Conservation (phyloP, 2,113 vertebrate species). For the Egretta garzetta region DNA sequence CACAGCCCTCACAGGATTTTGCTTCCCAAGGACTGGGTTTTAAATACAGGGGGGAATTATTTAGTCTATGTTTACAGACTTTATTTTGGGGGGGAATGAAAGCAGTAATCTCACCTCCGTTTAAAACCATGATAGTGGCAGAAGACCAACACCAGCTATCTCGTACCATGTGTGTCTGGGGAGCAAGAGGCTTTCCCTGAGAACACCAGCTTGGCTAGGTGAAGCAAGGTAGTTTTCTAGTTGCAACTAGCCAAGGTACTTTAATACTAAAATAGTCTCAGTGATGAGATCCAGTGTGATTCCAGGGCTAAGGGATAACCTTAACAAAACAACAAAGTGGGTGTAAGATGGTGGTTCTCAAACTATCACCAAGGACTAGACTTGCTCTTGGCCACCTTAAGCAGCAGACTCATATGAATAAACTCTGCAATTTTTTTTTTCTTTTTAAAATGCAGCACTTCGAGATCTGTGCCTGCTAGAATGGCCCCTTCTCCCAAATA, state of each 20-base stretch:
- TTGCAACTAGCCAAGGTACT: not conserved
- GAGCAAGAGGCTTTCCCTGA: not conserved
- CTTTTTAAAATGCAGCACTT: not conserved
- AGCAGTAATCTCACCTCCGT: not conserved
- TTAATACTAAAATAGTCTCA: not conserved
- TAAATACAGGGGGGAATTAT: not conserved
- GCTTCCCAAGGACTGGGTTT: not conserved
- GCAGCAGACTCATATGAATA: not conserved
- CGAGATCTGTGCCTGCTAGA: not conserved
- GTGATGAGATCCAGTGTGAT: not conserved
- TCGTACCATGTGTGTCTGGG: accelerated
- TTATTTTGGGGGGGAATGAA: not conserved
- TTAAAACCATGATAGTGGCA: not conserved
- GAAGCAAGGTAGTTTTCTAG: not conserved
- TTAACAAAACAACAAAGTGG: not conserved
- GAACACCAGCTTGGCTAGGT: not conserved
- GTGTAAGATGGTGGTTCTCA: not conserved
- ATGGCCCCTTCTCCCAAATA: not conserved
- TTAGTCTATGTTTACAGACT: not conserved
- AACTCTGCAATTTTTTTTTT: not conserved
- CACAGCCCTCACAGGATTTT: not conserved
- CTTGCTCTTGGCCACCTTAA: not conserved
- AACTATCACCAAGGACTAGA: not conserved
- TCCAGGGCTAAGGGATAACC: not conserved
- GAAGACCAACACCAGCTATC: not conserved